phyloP scores from a whole-genome alignment of 1,140 invertebrate species.

The Drosophila bocqueti region DNA sequence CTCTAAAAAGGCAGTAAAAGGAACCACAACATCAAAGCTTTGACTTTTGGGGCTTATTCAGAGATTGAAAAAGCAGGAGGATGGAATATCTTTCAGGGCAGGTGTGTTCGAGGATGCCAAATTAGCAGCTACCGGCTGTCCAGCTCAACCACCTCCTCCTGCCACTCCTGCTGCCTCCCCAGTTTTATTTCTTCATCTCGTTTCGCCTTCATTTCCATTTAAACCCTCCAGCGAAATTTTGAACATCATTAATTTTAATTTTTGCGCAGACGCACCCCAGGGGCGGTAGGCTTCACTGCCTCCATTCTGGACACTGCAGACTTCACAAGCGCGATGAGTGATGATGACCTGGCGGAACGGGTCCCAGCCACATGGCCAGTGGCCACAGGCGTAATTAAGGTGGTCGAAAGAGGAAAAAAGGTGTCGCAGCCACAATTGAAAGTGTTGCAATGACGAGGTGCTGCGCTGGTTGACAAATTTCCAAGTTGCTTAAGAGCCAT shows the following conservation, averaged over 20 bases:
- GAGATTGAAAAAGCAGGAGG: conserved; percentile 34
- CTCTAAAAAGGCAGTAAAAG: conserved; percentile 35
- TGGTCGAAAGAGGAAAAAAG: conserved; percentile 38
- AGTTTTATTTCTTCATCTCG: conserved; percentile 22
- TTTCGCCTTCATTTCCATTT: conserved; percentile 45
- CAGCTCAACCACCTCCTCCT: neutral
- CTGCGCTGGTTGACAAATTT: conserved; percentile 25
- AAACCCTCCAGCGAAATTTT: conserved; percentile 53
- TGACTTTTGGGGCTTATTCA: conserved; percentile 30
- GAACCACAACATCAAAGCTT: conserved; percentile 52
- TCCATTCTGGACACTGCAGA: conserved; percentile 63
- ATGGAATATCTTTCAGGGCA: conserved; percentile 40
- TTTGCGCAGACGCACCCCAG: conserved; percentile 73
- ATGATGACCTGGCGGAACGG: conserved; percentile 46
- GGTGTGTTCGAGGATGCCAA: conserved; percentile 55
- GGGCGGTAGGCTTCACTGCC: conserved; percentile 49
- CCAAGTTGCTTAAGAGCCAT: conserved; percentile 12
- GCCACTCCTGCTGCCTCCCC: conserved; percentile 14
- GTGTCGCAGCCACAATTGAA: conserved; percentile 47
- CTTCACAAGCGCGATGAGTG: conserved; percentile 31
- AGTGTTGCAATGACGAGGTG: conserved; percentile 36
- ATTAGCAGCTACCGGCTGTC: conserved; percentile 71
- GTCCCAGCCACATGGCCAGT: conserved; percentile 30
- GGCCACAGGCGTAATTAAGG: conserved; percentile 51
- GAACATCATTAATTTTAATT: conserved; percentile 83